These are phyloP conservation scores for Drosophila siamana DNA, from an alignment of 2,888 invertebrate species.

Conservation along the genomic window DNA sequence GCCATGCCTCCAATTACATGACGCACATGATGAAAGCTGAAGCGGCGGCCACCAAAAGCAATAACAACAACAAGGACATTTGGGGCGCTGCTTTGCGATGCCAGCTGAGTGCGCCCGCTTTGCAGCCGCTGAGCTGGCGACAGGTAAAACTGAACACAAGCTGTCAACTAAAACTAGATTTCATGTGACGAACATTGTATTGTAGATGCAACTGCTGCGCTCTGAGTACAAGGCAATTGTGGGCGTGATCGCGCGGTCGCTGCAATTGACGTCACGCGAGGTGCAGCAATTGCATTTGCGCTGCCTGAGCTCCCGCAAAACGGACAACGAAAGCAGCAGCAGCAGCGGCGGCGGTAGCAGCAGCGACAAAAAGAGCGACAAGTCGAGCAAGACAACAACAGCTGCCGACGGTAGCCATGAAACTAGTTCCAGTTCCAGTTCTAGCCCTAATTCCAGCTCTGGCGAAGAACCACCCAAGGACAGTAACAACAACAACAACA, in stretches of 20 bases:
- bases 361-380: conserved; percentile 5
- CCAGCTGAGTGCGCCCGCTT: conserved; percentile 20
- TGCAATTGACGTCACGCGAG: conserved; percentile 69
- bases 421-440: conserved; percentile 16
- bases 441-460: conserved; percentile 15
- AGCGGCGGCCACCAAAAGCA: conserved; percentile 1
- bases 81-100: conserved; percentile 12
- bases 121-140: conserved; percentile 60
- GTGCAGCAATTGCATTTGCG: conserved; percentile 75
- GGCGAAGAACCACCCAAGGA: conserved; percentile 44
- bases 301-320: conserved; percentile 42
- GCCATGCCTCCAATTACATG: conserved; percentile 41
- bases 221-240: conserved; percentile 83
- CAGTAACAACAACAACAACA: conserved; percentile 85
- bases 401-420: conserved; percentile 7
- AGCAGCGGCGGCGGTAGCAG: background rate
- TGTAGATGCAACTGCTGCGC: conserved; percentile 73
- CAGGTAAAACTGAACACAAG: conserved; percentile 61
- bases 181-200: background rate
- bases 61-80: background rate
- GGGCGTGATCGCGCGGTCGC: conserved; percentile 78
- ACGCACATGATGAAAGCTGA: conserved; percentile 25
- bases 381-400: background rate
- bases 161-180: background rate
- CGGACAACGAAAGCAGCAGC: conserved; percentile 19